Evolutionary conservation across 2,888 invertebrate species (phyloP).

Genomic region (Athripsodes cinereus): DNA sequence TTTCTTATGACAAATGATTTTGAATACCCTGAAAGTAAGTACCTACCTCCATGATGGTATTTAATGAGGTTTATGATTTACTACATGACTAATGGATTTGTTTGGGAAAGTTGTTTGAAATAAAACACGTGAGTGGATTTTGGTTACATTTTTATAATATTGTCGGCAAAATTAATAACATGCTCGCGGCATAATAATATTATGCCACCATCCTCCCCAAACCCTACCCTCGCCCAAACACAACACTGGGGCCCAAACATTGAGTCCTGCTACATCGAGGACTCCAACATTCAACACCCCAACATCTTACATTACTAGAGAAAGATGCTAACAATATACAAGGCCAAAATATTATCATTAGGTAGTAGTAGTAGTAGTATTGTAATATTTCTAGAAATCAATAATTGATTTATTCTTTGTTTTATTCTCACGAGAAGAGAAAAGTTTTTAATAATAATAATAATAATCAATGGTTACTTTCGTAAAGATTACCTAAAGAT

Average conservation of each 20-base stretch:
- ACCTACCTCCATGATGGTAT: too few species aligned
- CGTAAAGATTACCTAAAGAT: too few species aligned
- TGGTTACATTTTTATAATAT: conserved; percentile 29
- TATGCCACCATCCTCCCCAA: conserved; percentile 11
- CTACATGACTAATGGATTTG: too few species aligned
- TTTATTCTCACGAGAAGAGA: too few species aligned
- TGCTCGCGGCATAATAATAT: conserved; percentile 23
- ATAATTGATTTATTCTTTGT: neutral
- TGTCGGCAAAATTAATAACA: conserved; percentile 29
- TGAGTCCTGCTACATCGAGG: neutral
- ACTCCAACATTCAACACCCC: conserved; percentile 4
- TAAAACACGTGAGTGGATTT: conserved; percentile 18
- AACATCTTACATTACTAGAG: neutral
- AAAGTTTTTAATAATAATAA: too few species aligned
- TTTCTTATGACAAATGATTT: too few species aligned
- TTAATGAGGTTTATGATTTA: too few species aligned
- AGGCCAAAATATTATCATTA: conserved; percentile 7
- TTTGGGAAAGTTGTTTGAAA: too few species aligned
- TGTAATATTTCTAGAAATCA: neutral
- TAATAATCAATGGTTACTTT: too few species aligned
- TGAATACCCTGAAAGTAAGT: too few species aligned
- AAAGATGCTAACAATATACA: conserved; percentile 8
- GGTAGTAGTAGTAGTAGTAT: neutral
- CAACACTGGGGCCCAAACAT: conserved; percentile 8
- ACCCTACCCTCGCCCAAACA: conserved; percentile 10